These are phyloP conservation scores for Centropus bengalensis DNA, from an alignment of 2,113 vertebrate genomes.

Conservation along the genomic window DNA sequence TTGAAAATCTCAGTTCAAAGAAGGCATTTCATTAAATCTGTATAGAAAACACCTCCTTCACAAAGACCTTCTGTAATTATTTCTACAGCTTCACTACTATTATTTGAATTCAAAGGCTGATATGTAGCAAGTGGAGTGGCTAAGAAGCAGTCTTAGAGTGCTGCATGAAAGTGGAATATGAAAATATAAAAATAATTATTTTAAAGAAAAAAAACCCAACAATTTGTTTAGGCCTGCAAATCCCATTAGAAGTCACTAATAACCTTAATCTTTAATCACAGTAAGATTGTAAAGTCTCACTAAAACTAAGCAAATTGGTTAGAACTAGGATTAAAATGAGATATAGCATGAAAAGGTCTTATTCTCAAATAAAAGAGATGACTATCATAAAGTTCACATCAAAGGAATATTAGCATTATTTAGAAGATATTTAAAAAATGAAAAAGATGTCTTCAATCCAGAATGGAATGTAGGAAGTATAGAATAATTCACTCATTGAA, in stretches of 20 bases:
- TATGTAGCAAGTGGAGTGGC: neutral
- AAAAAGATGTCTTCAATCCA: neutral
- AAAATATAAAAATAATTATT: neutral
- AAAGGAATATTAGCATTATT: neutral
- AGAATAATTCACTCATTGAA: neutral
- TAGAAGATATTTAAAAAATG: neutral
- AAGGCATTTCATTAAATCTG: neutral
- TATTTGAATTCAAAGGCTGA: neutral
- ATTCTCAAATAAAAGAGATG: neutral
- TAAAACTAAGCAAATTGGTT: neutral
- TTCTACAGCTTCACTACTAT: neutral
- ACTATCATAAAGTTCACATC: neutral
- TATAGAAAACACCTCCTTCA: neutral
- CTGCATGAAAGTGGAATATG: neutral
- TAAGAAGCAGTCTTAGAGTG: neutral
- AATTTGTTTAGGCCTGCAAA: neutral
- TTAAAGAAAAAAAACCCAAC: neutral
- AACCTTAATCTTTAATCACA: neutral
- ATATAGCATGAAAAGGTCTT: neutral
- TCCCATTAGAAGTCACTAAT: neutral
- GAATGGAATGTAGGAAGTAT: neutral
- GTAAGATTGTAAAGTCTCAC: neutral
- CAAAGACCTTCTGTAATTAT: neutral
- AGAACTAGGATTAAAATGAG: neutral
- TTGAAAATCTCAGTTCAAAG: constrained; percentile 22